phyloP scores from a whole-genome alignment of 2,888 invertebrate genomes.

The Brachyopa scutellaris region DNA sequence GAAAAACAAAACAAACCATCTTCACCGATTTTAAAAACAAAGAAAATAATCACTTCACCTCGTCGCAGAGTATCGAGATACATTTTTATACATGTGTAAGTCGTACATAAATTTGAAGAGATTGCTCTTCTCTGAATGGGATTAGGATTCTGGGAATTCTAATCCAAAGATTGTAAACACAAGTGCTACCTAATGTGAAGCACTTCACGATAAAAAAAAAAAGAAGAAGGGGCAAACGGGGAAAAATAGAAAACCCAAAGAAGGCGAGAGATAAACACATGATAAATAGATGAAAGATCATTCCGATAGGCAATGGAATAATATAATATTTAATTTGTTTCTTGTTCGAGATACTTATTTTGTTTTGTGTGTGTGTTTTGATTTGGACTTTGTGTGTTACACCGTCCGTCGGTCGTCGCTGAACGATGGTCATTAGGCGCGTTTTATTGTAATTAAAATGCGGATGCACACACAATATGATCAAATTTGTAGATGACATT shows the following conservation, averaged over 20 bases:
- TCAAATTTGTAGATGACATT: no score
- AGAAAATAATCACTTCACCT: slow-evolving; percentile 47
- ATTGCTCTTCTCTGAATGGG: slow-evolving; percentile 54
- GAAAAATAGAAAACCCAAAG: background rate
- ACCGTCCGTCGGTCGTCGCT: no score
- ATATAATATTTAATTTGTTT: background rate
- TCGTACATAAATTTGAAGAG: background rate
- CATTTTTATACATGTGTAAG: background rate
- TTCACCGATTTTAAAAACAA: slow-evolving; percentile 37
- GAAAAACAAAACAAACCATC: slow-evolving; percentile 14
- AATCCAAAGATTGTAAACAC: slow-evolving; percentile 35
- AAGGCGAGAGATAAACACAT: slow-evolving; percentile 41
- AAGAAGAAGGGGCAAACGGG: background rate
- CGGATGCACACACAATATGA: no score
- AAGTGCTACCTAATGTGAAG: slow-evolving; percentile 46
- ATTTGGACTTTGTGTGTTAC: background rate
- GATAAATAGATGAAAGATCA: slow-evolving; percentile 56
- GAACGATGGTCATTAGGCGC: no score
- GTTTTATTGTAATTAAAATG: no score
- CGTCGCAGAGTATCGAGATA: background rate
- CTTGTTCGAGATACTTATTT: slow-evolving; percentile 5
- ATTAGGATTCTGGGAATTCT: slow-evolving; percentile 48
- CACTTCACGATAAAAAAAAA: slow-evolving; percentile 18
- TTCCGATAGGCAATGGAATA: slow-evolving; percentile 36
- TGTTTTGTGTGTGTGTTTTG: background rate